A percentile compares a stretch with the other conserved stretches of the same genome.
phyloP scores from a whole-genome alignment of 1,140 invertebrate species.

The Heliconius eleuchia region DNA sequence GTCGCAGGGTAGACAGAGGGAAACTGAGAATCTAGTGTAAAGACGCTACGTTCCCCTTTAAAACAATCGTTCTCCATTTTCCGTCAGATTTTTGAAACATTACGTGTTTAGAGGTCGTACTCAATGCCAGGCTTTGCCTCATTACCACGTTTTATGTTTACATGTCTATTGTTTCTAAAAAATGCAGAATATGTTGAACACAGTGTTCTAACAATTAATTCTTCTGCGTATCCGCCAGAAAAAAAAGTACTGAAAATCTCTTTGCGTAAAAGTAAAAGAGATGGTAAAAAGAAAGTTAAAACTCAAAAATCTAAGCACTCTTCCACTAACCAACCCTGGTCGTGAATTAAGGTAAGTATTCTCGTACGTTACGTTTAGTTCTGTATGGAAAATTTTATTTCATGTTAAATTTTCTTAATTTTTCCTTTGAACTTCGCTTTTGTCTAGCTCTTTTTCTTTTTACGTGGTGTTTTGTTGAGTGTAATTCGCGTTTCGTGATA shows the following conservation, averaged over 20 bases:
- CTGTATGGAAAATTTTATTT: constrained; percentile 6
- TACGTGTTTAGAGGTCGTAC: too few relatives aligned
- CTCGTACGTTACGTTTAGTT: constrained; percentile 1
- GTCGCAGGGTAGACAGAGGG: too few relatives aligned
- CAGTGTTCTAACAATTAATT: neutral
- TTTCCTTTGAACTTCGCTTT: constrained; percentile 5
- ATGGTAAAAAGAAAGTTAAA: neutral
- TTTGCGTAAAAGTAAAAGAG: neutral
- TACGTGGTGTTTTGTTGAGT: neutral
- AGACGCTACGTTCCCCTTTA: too few relatives aligned
- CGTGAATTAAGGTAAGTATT: constrained; percentile 2
- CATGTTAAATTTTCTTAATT: constrained; percentile 12
- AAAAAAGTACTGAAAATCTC: too few relatives aligned
- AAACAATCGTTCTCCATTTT: too few relatives aligned
- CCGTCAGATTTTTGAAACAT: too few relatives aligned
- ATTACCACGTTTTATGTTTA: too few relatives aligned
- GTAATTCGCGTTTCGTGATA: constrained; percentile 3
- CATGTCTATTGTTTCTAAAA: too few relatives aligned
- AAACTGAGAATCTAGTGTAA: too few relatives aligned
- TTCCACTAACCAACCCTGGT: neutral
- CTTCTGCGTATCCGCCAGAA: too few relatives aligned
- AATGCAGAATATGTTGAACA: neutral
- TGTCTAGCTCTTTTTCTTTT: constrained; percentile 7
- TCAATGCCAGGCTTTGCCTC: too few relatives aligned
- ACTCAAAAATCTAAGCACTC: neutral